Evolutionary conservation across 2,888 invertebrate species (phyloP).

Genomic region (Troides aeacus): DNA sequence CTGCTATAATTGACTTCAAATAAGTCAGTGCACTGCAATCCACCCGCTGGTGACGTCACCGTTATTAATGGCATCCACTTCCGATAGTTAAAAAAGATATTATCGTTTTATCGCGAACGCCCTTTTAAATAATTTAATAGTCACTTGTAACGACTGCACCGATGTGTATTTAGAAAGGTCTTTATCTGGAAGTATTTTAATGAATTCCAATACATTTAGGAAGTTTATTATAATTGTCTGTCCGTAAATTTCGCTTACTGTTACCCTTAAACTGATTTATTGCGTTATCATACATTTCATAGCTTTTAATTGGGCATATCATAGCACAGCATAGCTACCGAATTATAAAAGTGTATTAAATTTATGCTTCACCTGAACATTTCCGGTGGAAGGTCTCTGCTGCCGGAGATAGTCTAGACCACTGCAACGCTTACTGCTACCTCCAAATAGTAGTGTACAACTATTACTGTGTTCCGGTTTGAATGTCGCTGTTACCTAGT

Average conservation of each 20-base stretch:
- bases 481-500: no score
- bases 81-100: constrained; percentile 39
- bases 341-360: not conserved
- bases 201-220: not conserved
- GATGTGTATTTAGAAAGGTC: constrained; percentile 3
- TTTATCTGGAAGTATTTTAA: constrained; percentile 7
- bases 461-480: no score
- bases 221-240: not conserved
- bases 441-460: no score
- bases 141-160: constrained; percentile 29
- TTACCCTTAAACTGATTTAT: not conserved
- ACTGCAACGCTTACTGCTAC: no score
- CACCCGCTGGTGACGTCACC: constrained; percentile 36
- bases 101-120: constrained; percentile 35
- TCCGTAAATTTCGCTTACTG: not conserved
- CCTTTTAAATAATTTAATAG: constrained; percentile 30
- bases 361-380: not conserved
- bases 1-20: constrained; percentile 51
- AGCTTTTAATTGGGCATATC: not conserved
- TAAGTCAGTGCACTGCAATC: constrained; percentile 34
- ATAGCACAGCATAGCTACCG: not conserved
- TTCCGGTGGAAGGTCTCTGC: not conserved
- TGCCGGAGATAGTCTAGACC: no score
- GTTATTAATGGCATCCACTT: constrained; percentile 36
- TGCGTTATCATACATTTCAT: not conserved